Conservation (phyloP, 2,888 invertebrate genomes). For the Macropis europaea region DNA sequence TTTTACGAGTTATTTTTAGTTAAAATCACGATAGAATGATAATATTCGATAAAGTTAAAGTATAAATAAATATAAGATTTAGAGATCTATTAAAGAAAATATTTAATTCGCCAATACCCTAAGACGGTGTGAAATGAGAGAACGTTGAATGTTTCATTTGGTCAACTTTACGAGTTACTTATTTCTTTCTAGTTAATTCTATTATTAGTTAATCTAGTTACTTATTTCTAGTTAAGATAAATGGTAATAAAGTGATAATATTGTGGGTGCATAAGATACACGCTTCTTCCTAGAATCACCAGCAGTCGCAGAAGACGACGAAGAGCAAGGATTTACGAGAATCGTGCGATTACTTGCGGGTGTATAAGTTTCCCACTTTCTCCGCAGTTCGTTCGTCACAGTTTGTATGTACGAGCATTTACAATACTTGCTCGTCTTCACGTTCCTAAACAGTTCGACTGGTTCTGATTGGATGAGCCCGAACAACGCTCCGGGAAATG, state of each 20-base stretch:
- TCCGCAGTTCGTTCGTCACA: conserved; percentile 45
- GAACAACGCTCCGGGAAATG: conserved; percentile 9
- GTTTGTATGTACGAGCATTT: conserved; percentile 23
- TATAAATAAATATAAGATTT: too few species aligned
- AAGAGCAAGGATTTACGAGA: conserved; percentile 19
- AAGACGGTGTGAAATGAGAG: too few species aligned
- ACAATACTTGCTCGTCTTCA: conserved; percentile 39
- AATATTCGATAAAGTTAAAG: too few species aligned
- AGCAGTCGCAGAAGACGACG: conserved; percentile 4
- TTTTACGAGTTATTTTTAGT: too few species aligned
- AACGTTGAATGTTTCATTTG: too few species aligned
- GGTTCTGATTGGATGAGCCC: conserved; percentile 14
- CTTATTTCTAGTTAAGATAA: too few species aligned
- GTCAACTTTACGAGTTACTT: too few species aligned
- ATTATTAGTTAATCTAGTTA: too few species aligned
- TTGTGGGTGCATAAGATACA: background rate
- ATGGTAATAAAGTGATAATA: background rate
- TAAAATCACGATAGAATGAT: too few species aligned
- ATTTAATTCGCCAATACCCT: too few species aligned
- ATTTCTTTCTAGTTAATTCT: too few species aligned
- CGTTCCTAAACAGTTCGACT: conserved; percentile 24
- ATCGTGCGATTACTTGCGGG: conserved; percentile 44
- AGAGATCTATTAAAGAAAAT: too few species aligned
- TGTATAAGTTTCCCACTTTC: conserved; percentile 69
- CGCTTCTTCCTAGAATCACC: background rate